Evolutionary conservation across 2,888 invertebrate species (phyloP), one percentile per base, ranked within the genome.

Genomic region (Pyrrhia umbra): DNA sequence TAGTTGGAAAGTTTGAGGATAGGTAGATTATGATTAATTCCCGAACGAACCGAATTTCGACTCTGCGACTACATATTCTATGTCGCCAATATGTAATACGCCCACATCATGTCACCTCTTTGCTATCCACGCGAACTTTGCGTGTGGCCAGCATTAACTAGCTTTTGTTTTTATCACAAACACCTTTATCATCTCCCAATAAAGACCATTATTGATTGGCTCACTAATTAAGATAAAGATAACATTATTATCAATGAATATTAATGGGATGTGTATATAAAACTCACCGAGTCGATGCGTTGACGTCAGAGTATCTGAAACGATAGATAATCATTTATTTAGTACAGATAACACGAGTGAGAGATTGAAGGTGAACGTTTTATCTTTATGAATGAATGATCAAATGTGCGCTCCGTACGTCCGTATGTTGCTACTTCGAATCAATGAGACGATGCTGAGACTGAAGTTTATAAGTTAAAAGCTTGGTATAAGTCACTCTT

Each of bases 21-120:
- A 37, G 16, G 10, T 21, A 15, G n/a, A n/a, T n/a, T n/a, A n/a
- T n/a, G n/a, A n/a, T n/a, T n/a, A n/a, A n/a, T n/a, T n/a, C n/a
- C n/a, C n/a, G n/a, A n/a, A 16, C n/a, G n/a, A 5, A 30, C 1
- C 2, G 13, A 27, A 25, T 20, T 23, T 67, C 69, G 15, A 10
- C 55, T 79, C 79, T 79, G 65, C 43, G 46, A 69, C 62, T 57
- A 42, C 59, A 75, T 82, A 74, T 61, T 85, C 85, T 84, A 18
- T 80, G 77, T 10, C 43, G 50, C 54, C 64, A 40, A 69, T 71
- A 52, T 73, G 75, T 63, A 70, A 76, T 65, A 68, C 80, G 80
- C 85, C 85, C 84, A 84, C 84, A 42, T 47, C 68, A 54, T 77
- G 83, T 82, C 80, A 80, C 60, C 50, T 70, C 61, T n/a, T n/a